Evolutionary conservation across 2,888 invertebrate species (phyloP).

Genomic region (Dasypolia templi): DNA sequence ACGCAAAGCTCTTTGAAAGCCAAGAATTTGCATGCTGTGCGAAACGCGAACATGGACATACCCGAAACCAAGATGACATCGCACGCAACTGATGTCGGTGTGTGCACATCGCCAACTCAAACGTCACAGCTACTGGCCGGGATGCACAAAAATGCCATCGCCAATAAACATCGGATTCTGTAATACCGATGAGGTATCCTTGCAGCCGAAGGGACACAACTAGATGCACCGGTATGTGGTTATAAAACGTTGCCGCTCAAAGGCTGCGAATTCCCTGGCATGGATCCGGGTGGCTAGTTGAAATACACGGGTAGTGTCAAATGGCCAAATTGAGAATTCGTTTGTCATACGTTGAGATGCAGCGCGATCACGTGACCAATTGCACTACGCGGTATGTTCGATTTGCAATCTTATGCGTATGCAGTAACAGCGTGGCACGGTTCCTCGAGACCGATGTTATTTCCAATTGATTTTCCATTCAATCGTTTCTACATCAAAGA

Average conservation of each 20-base stretch:
- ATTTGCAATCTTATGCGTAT: slow-evolving; percentile 41
- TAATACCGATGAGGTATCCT: slow-evolving; percentile 75
- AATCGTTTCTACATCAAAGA: slow-evolving; percentile 47
- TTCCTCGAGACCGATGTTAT: slow-evolving; percentile 39
- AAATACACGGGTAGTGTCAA: slow-evolving; percentile 78
- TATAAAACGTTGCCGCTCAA: slow-evolving; percentile 82
- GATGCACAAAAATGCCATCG: slow-evolving; percentile 72
- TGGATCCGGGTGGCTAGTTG: slow-evolving; percentile 79
- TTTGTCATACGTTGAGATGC: slow-evolving; percentile 76
- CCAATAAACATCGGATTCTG: slow-evolving; percentile 72
- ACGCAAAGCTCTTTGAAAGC: slow-evolving; percentile 69
- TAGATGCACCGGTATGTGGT: slow-evolving; percentile 79
- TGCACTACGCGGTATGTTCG: slow-evolving; percentile 42
- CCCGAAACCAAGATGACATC: slow-evolving; percentile 86
- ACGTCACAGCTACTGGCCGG: slow-evolving; percentile 73
- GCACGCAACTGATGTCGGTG: slow-evolving; percentile 67
- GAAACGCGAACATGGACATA: slow-evolving; percentile 80
- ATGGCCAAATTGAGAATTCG: slow-evolving; percentile 82
- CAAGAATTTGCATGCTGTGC: slow-evolving; percentile 71
- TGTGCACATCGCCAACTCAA: slow-evolving; percentile 80
- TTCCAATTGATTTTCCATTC: slow-evolving; percentile 52
- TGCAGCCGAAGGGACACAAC: slow-evolving; percentile 81
- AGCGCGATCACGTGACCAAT: slow-evolving; percentile 66
- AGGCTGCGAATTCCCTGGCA: slow-evolving; percentile 88
- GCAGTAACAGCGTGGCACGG: slow-evolving; percentile 47